phyloP scores from a whole-genome alignment of 1,140 invertebrate genomes.

The Adelges cooleyi region DNA sequence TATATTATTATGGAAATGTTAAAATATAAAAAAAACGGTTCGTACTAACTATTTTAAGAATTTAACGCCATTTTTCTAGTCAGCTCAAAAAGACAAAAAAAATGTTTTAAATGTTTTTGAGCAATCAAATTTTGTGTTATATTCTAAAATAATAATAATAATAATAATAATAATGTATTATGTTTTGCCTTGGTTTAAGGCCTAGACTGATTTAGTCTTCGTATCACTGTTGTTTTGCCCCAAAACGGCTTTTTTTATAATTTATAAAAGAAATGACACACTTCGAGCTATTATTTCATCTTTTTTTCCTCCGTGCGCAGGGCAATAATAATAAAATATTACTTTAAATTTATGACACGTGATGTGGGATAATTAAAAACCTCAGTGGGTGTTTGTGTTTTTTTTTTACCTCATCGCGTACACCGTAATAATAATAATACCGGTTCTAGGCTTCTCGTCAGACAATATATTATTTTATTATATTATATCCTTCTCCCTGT shows the following conservation, averaged over 20 bases:
- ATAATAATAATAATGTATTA: too few relatives aligned
- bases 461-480: conserved; percentile 18
- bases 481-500: conserved; percentile 18
- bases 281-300: neutral
- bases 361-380: conserved; percentile 28
- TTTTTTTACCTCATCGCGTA: conserved; percentile 1
- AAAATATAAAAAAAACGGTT: conserved; percentile 10
- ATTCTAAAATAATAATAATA: neutral
- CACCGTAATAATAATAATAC: conserved; percentile 23
- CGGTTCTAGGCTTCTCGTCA: conserved; percentile 19
- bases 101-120: neutral
- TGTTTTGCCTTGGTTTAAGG: neutral
- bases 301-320: conserved; percentile 4
- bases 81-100: conserved; percentile 26
- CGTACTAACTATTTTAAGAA: conserved; percentile 12
- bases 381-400: conserved; percentile 25
- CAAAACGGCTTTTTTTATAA: too few relatives aligned
- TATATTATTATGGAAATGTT: neutral
- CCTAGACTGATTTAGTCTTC: conserved; percentile 28
- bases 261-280: neutral
- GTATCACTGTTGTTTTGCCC: conserved; percentile 9
- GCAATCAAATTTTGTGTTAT: conserved; percentile 27
- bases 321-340: conserved; percentile 27
- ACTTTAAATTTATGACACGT: conserved; percentile 24
- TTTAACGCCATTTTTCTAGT: conserved; percentile 28